Evolutionary conservation across 2,797 vertebrate genomes (phyloP), one percentile per base, ranked within the genome.

Genomic region (Pseudocheirus occidentalis): DNA sequence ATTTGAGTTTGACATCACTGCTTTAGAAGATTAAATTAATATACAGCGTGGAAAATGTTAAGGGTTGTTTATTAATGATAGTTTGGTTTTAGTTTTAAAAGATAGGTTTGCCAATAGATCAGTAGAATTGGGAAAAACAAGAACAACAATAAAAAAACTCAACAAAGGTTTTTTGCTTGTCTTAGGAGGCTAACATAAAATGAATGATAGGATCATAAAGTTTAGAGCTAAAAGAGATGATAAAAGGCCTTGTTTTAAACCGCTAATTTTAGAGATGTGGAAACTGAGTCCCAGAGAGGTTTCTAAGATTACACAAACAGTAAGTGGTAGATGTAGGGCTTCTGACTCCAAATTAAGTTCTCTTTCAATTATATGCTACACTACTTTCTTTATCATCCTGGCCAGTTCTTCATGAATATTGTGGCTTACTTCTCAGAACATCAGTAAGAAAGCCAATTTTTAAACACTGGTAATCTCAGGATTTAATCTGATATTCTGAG

Each of bases 11-110:
- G 66, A 81, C n/a, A 81, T 24, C 6, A 40, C 12, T 40, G 66
- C 7, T 81, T 81, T 40, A 81, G n/a, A 81, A 40, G 66, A 90
- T 53, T 92, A 66, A 95, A 93, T 66, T 90, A 94, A 91, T 52
- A 55, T 55, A 34, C 92, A 94, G 52, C 95, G 90, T 90, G 92
- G 93, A 90, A 93, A 95, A 55, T 12, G 5, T 50, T 95, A 90
- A 92, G n/a, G 89, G 55, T 10, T 93, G 11, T 59, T 94, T 94
- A 92, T 95, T 94, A 92, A 94, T 40, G 57, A 27, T 81, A 56
- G 95, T 92, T 93, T 87, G 16, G 16, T 40, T 0, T 40, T 40
- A 6, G n/a, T 81, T 81, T 73, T 54, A 54, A 54, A 53, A 53
- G 53, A 53, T 53, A 53, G 57, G 62, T 73, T n/a, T 66, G 34